A percentile compares a stretch with the other conserved stretches of the same genome.
phyloP scores from a whole-genome alignment of 2,888 invertebrate species.

The Ctena decussata region DNA sequence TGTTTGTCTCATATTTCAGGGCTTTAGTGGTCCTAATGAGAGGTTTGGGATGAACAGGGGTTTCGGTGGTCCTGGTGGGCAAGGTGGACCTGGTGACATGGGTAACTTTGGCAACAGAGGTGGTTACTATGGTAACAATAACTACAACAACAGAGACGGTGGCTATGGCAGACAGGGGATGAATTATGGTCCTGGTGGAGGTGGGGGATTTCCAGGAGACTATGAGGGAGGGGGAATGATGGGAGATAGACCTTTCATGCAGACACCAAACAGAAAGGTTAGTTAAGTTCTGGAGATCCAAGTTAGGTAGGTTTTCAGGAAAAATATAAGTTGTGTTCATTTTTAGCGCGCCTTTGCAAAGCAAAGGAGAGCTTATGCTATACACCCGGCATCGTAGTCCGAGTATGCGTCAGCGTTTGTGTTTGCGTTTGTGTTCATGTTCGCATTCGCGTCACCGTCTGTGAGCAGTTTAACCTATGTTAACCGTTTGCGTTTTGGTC shows the following conservation, averaged over 20 bases:
- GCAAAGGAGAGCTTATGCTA: no score
- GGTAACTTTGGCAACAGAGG: slow-evolving; percentile 24
- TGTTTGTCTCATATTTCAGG: no score
- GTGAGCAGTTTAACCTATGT: no score
- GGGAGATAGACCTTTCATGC: background rate
- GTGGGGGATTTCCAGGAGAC: background rate
- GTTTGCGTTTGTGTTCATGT: no score
- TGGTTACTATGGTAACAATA: background rate
- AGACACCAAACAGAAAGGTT: background rate
- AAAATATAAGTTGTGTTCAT: no score
- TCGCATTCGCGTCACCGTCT: no score
- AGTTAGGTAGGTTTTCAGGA: no score
- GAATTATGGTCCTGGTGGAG: background rate
- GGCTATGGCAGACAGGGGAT: background rate
- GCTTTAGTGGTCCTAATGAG: background rate
- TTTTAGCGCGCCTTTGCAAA: no score
- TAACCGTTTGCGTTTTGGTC: no score
- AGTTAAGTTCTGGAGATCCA: background rate
- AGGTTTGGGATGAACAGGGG: background rate
- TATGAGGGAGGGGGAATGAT: background rate
- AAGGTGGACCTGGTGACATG: background rate
- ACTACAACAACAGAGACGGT: background rate
- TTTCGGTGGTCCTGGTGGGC: background rate
- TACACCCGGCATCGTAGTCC: no score
- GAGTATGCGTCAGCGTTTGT: no score